Conservation (phyloP, 2,113 vertebrate species). For the Cranoglanis bouderius region DNA sequence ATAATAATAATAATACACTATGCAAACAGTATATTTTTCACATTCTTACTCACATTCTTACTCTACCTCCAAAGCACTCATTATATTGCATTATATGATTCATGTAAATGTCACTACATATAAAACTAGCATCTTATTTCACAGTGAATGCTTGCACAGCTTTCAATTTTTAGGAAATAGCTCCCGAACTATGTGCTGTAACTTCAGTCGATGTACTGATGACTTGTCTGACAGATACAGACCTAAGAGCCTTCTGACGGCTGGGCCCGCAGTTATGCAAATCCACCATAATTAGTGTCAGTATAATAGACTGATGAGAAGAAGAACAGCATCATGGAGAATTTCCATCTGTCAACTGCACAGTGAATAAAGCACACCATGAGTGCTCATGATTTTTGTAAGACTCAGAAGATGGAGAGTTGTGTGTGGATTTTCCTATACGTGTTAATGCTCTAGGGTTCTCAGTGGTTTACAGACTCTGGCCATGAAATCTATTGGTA, state of each 20-base stretch:
- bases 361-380: background rate
- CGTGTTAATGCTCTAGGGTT: background rate
- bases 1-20: background rate
- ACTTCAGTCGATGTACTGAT: background rate
- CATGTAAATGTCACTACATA: background rate
- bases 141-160: constrained; percentile 1
- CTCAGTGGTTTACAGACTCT: background rate
- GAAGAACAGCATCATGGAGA: constrained; percentile 12
- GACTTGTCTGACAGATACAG: constrained; percentile 10
- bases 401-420: background rate
- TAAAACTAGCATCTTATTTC: background rate
- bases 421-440: background rate
- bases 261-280: constrained; percentile 5
- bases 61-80: background rate
- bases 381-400: background rate
- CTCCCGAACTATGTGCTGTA: background rate
- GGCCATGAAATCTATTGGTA: background rate
- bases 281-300: constrained; percentile 25
- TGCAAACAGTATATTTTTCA: background rate
- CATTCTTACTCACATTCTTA: background rate
- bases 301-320: constrained; percentile 7
- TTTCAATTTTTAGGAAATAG: background rate
- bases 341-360: background rate
- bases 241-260: background rate
- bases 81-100: background rate